Evolutionary conservation across 1,140 invertebrate species (phyloP).

Genomic region (Hylyphantes graminicola): DNA sequence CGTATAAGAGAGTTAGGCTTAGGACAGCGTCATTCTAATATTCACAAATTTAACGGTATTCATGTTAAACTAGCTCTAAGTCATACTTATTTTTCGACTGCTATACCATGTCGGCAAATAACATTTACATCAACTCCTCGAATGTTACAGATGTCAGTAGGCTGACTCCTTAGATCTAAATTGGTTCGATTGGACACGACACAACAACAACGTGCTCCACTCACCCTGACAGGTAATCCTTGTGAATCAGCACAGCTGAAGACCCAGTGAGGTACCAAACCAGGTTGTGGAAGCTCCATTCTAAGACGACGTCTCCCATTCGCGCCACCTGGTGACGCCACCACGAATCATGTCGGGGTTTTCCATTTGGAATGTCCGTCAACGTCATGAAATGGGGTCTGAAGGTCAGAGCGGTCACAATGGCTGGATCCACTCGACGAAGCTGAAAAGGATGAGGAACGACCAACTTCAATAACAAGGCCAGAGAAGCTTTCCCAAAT

Average conservation of each 20-base stretch:
- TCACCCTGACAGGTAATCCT: conserved; percentile 76
- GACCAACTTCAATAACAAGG: no score
- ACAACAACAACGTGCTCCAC: background rate
- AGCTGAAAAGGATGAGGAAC: conserved; percentile 72
- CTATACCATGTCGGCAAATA: no score
- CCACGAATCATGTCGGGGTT: conserved; percentile 66
- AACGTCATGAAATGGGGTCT: conserved; percentile 64
- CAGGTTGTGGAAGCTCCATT: conserved; percentile 71
- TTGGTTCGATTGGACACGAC: no score
- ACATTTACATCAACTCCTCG: no score
- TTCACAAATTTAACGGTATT: no score
- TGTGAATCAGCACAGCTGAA: conserved; percentile 77
- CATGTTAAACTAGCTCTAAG: no score
- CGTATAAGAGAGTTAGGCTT: no score
- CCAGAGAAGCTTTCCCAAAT: no score
- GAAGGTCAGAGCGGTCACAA: conserved; percentile 70
- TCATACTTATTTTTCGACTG: no score
- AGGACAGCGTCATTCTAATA: no score
- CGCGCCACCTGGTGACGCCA: conserved; percentile 69
- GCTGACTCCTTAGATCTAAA: no score
- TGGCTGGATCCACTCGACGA: conserved; percentile 74
- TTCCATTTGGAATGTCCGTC: conserved; percentile 64
- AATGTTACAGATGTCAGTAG: no score
- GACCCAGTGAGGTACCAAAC: conserved; percentile 73
- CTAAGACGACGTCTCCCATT: conserved; percentile 71